Evolutionary conservation across 2,797 vertebrate genomes (phyloP), one percentile per base, ranked within the genome.

Genomic region (Taeniopygia guttata): DNA sequence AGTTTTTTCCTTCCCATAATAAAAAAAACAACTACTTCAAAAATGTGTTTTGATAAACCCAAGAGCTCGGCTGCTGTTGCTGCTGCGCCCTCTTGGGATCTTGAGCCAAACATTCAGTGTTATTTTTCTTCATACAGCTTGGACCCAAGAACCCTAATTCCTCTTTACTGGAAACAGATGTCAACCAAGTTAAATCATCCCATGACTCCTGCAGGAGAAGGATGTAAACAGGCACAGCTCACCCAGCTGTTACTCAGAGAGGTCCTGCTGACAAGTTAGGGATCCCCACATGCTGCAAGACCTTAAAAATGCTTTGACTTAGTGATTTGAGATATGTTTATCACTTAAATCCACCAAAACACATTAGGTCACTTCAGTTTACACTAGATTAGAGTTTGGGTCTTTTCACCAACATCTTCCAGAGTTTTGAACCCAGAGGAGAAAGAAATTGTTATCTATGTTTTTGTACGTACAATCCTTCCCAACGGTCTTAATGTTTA

Each of bases 141-240:
- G 63, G 69, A 48, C 76, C 18, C n/a, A 79, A 74, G 58, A 60
- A 84, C 69, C 79, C 73, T 10, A 1, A 32, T 51, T 92, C 77
- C 90, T 80, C 67, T 70, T 87, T 77, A 91, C 48, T 90, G n/a
- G 88, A 77, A 88, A 17, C 96, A 94, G 82, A 93, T 80, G 84
- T 93, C 5, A 0, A 56, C 60, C 75, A 69, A 92, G 58, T 92
- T 63, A 84, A 94, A 92, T 92, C 93, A 95, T 75, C 55, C 54
- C 42, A 56, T 60, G 76, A 51, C 59, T 91, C 74, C 75, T 87
- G 42, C 26, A 58, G 62, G 58, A 96, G 72, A 78, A 84, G 68
- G 86, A 89, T 49, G 81, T 77, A 96, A 94, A 85, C 90, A 96
- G 87, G 78, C 82, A 82, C 90, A 75, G 74, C 63, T 77, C 74